A percentile compares a stretch with the other conserved stretches of the same genome.
Evolutionary conservation across 2,113 vertebrate genomes (phyloP).

Genomic region (Ochotona curzoniae): DNA sequence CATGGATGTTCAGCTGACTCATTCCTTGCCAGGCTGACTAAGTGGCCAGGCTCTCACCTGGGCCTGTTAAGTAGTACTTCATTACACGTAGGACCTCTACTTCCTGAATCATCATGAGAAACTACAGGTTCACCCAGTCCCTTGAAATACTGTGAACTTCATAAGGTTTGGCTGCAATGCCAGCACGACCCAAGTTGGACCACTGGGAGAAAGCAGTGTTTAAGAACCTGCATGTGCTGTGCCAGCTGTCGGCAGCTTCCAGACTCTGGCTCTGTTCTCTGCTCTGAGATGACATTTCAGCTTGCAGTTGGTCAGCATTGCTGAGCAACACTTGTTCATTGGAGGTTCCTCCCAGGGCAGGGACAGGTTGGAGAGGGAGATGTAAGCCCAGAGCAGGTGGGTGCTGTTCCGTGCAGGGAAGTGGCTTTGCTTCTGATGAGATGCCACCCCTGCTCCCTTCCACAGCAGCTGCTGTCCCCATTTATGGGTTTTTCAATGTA

Average conservation of each 20-base stretch:
- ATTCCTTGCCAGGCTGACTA: neutral
- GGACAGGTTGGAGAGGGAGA: neutral
- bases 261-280: constrained; percentile 67
- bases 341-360: constrained; percentile 60
- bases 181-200: neutral
- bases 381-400: neutral
- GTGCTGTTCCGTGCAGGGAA: neutral
- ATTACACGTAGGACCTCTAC: too few relatives aligned
- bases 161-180: neutral
- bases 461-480: neutral
- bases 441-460: neutral
- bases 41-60: neutral
- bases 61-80: neutral
- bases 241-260: constrained; percentile 72
- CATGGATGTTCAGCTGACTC: neutral
- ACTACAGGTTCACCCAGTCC: neutral
- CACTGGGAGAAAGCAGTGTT: constrained; percentile 56
- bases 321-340: constrained; percentile 39
- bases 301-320: constrained; percentile 71
- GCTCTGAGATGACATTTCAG: constrained; percentile 63
- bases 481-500: neutral
- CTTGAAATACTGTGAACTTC: neutral
- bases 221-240: constrained; percentile 44
- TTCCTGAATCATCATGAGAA: neutral
- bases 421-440: neutral